Conservation (phyloP, 2,888 invertebrate species). For the Pristionchus exspectatus region DNA sequence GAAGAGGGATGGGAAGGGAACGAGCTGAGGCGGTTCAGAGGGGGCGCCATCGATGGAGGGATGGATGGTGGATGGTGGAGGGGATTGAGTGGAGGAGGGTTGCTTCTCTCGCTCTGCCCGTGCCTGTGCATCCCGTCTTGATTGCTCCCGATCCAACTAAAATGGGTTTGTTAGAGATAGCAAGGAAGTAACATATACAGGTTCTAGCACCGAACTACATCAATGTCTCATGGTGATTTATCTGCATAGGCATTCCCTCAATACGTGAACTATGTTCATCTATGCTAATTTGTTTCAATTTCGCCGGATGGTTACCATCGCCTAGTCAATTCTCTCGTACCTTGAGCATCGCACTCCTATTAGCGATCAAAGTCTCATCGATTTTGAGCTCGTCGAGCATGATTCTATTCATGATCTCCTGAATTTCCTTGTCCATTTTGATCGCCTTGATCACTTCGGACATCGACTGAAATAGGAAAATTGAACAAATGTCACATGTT, state of each 20-base stretch:
- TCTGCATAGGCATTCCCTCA: too few relatives aligned
- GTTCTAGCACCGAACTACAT: too few relatives aligned
- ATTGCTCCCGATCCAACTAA: too few relatives aligned
- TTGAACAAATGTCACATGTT: not conserved
- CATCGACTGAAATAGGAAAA: constrained; percentile 4
- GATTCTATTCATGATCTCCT: constrained; percentile 16
- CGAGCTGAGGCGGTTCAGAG: too few relatives aligned
- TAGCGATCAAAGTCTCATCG: not conserved
- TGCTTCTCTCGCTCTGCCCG: not conserved
- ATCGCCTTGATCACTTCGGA: not conserved
- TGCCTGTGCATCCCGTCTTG: not conserved
- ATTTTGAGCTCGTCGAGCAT: constrained; percentile 6
- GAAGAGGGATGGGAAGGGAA: too few relatives aligned
- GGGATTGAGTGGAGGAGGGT: not conserved
- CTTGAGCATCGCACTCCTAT: not conserved
- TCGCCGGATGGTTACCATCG: too few relatives aligned
- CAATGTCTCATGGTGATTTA: too few relatives aligned
- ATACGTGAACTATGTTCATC: too few relatives aligned
- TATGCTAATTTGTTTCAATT: too few relatives aligned
- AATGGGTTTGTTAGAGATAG: too few relatives aligned
- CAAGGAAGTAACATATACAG: too few relatives aligned
- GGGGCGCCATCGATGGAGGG: not conserved
- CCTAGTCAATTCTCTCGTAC: too few relatives aligned
- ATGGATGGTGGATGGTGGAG: not conserved
- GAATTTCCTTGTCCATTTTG: not conserved